Base-by-base conservation (phyloP, 2,797 vertebrate species). In the Rhyacichthys aspro region DNA sequence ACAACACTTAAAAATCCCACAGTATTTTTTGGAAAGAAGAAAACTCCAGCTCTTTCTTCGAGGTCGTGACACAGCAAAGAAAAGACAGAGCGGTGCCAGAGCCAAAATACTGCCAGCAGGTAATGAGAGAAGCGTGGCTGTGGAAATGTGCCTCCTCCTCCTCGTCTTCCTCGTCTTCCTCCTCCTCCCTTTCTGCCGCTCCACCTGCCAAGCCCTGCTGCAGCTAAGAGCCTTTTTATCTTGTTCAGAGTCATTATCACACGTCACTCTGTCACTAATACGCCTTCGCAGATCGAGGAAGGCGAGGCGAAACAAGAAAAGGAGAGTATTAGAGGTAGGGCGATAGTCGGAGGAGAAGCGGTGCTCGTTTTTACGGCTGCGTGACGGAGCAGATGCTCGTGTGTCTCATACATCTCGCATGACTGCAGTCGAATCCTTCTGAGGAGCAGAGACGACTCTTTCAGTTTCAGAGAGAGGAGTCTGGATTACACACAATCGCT, bases 201-300 rank as follows among this genome's bases (percentile, higher is more conserved):
- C 55, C 42, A 45, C 53, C 74, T 73, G 71, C 68, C 67, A 65
- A 67, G 67, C 18, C 67, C 28, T 46, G 53, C 54, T 36, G 43
- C n/a, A n/a, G n/a, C 64, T 74, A 73, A 82, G 76, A 68, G 63
- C 33, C 52, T 76, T 75, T 83, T 82, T 72, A 79, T 83, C 70
- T 81, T 33, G 9, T 73, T 65, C 49, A 53, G 56, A 72, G 72
- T 73, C 74, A 63, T 85, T 80, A 83, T 78, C 63, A 67, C 50
- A 3, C 67, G 79, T 72, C 81, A 72, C 55, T 69, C 59, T 70
- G 67, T 72, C 53, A 47, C 60, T 61, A 43, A 66, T 62, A 69
- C 19, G 42, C 33, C 58, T 49, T 56, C 33, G 36, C 52, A n/a
- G 53, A 18, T 45, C 10, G 18, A 57, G 46, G 41, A 48, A 66